Evolutionary conservation across 2,888 invertebrate species (phyloP), one percentile per base, ranked within the genome.

Genomic region (Caenorhabditis macrosperma): DNA sequence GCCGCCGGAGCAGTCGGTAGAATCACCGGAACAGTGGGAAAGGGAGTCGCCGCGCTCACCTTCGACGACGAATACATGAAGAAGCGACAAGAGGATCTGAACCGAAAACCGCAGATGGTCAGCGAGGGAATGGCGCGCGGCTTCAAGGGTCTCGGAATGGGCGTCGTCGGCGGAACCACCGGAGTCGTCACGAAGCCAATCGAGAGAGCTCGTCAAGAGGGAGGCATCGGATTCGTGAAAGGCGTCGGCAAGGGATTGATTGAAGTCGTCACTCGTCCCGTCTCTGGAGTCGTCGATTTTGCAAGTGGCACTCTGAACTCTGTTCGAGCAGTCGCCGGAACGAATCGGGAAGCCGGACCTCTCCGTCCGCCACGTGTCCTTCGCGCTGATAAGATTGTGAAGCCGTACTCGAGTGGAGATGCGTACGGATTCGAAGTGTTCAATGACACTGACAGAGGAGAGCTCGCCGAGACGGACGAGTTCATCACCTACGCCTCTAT

Each of bases 291-390:
- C 75, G 95, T 99, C 61, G 99, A 99, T 93, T 98, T 99, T 92
- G 97, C 98, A 12, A 96, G 96, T 90, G 96, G 96, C 81, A 96
- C 97, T n/a, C 94, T 99, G 74, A 95, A 96, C 90, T 95, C 96
- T 54, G 96, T 99, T 38, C 95, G 95, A 92, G 94, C 95, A 95
- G 85, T 86, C 5, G 86, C 86, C 6, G 86, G 86, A 48, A 78
- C 86, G 9, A 79, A 82, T 52, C 52, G 68, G 9, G 85, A 85
- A 55, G 71, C 83, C 1, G 85, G 78, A 38, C 74, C 95, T 82
- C 92, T 95, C 50, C 93, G 98, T 17, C 94, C 95, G 2, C 94
- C 97, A 6, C 93, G 98, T 46, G 95, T 95, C 91, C 93, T 97
- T 88, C 94, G 94, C 80, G 92, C 94, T 0, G 97, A 98, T 90